phyloP scores from a whole-genome alignment of 2,888 invertebrate genomes.

The Orthosia gothica region DNA sequence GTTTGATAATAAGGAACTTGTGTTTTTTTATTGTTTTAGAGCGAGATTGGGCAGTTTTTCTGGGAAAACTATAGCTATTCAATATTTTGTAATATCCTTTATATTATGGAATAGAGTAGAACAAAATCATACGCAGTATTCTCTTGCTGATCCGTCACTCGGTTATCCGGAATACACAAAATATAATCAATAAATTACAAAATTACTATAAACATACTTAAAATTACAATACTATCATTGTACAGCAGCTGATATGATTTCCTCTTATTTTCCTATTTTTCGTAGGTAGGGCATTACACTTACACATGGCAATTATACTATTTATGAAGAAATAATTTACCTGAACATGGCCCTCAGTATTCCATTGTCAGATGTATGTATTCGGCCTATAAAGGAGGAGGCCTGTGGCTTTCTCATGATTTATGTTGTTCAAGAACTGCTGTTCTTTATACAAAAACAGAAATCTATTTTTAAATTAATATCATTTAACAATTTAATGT shows the following conservation, averaged over 20 bases:
- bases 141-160: too few species aligned
- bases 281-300: background rate
- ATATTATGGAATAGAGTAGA: background rate
- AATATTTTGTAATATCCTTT: too few species aligned
- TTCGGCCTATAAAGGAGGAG: background rate
- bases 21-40: background rate
- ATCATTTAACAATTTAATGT: background rate
- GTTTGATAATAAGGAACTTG: slow-evolving; percentile 17
- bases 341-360: background rate
- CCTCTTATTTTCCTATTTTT: background rate
- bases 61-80: background rate
- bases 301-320: background rate
- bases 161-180: too few species aligned
- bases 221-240: too few species aligned
- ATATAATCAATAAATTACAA: background rate
- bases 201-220: background rate
- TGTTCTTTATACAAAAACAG: background rate
- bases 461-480: background rate
- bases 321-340: background rate
- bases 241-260: too few species aligned
- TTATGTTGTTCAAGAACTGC: too few species aligned
- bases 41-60: background rate
- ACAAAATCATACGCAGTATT: background rate
- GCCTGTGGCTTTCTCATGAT: background rate
- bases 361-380: background rate